Evolutionary conservation across 2,797 vertebrate genomes (phyloP), one percentile per base, ranked within the genome.

Genomic region (Mormyrus hasselquistii): DNA sequence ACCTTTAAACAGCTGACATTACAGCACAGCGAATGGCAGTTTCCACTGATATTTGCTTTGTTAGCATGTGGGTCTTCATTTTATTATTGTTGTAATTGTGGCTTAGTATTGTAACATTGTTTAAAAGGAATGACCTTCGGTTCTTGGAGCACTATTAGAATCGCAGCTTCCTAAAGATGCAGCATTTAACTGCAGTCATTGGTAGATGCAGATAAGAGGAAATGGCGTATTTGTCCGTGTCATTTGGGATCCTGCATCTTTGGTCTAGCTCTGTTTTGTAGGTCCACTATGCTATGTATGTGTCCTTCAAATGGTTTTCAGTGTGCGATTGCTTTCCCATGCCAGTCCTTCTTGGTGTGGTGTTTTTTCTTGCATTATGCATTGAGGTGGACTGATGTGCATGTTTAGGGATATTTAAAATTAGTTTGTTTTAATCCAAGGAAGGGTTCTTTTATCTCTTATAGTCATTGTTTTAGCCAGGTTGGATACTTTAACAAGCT

Each of bases 1-100:
- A 52, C 87, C 62, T 88, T 73, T 88, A 88, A 73, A 73, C 8
- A 49, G 59, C 12, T 22, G 59, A 88, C 44, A 50, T 73, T 52
- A n/a, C 62, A 25, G 44, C 44, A 52, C 41, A 44, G 52, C 9
- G 0, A 57, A 53, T n/a, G 19, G 22, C 82, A 49, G 8, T 84
- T 59, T 38, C 52, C 14, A 38, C 25, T 44, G 9, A 38, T 87
- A n/a, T 10, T 7, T 59, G 86, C 10, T 73, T 44, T 41, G 38
- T 16, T 88, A 69, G 22, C 19, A 1, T n/a, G 19, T 44, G 41
- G 76, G 41, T 82, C 9, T 88, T 49, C 49, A 44, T 50, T 52
- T 85, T 82, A 82, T n/a, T 47, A 19, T 50, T 25, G 49, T 55
- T 52, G 10, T 86, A 34, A 34, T 55, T 25, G n/a, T 3, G 10